Evolutionary conservation across 2,113 vertebrate species (phyloP), one percentile per base, ranked within the genome.

Genomic region (Peucedramus taeniatus): DNA sequence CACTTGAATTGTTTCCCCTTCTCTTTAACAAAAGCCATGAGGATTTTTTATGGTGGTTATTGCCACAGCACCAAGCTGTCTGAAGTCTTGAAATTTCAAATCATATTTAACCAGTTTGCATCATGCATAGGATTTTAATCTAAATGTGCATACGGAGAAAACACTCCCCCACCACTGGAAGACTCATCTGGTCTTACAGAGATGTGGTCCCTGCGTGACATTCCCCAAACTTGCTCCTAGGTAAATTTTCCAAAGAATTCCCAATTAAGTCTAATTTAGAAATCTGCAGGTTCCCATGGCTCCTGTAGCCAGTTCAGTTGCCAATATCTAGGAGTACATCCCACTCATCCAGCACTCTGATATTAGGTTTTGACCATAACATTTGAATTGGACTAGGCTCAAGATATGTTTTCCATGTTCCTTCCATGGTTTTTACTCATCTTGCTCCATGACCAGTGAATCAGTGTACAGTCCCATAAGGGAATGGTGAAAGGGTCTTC

Each of bases 21-120:
- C 31, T 66, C 21, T 66, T 85, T 83, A 60, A 54, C 13, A 54
- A 64, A 75, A 68, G 7, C 20, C 35, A 11, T 56, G n/a, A 69
- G 22, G 21, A 35, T 35, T 79, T 94, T 79, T 79, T 44, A 22
- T 49, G 17, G 9, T 61, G 12, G 6, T 31, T 80, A n/a, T 60
- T 64, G 37, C 49, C 45, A 53, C 8, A 28, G 45, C 63, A 83
- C 71, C 31, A n/a, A 76, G 16, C 27, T 65, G 30, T 28, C 84
- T 79, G 56, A 83, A 47, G 28, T 33, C 59, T 79, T 90, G 70
- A 76, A 72, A 83, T 64, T 28, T 76, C 45, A 72, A 40, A 40
- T 37, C 2, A 13, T 7, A 3, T 60, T 65, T 49, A 86, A 45
- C 4, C 0, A 7, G 56, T 78, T 44, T 6, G 1, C 4, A 3